phyloP scores from a whole-genome alignment of 2,888 invertebrate genomes.

The Campaea margaritaria region DNA sequence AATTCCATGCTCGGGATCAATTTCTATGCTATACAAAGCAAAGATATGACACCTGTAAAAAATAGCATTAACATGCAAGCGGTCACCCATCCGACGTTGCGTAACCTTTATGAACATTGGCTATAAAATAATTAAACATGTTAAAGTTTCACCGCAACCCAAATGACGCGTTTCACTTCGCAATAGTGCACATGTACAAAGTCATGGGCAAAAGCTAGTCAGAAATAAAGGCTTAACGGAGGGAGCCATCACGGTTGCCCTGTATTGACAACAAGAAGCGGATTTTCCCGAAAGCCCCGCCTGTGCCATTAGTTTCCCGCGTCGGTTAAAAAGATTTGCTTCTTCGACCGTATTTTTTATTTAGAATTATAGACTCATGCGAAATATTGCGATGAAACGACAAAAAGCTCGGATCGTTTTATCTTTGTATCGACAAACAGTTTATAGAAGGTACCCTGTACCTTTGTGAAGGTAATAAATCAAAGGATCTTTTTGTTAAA shows the following conservation, averaged over 20 bases:
- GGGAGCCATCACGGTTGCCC: slow-evolving; percentile 81
- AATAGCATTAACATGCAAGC: too few relatives aligned
- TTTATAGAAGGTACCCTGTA: slow-evolving; percentile 4
- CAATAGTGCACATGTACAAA: too few relatives aligned
- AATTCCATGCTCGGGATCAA: too few relatives aligned
- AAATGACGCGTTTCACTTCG: too few relatives aligned
- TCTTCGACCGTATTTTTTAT: slow-evolving; percentile 73
- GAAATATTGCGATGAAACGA: slow-evolving; percentile 70
- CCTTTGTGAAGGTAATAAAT: slow-evolving; percentile 5
- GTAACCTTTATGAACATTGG: too few relatives aligned
- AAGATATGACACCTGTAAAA: too few relatives aligned
- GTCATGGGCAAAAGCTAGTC: slow-evolving; percentile 11
- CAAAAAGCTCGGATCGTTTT: slow-evolving; percentile 47
- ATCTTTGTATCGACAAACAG: slow-evolving; percentile 37
- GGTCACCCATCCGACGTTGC: too few relatives aligned
- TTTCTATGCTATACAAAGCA: too few relatives aligned
- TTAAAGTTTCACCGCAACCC: too few relatives aligned
- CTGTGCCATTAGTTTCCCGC: slow-evolving; percentile 84
- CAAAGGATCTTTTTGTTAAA: not conserved
- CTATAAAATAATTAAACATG: too few relatives aligned
- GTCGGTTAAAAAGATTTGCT: slow-evolving; percentile 84
- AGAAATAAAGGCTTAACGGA: slow-evolving; percentile 83
- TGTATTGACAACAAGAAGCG: slow-evolving; percentile 85
- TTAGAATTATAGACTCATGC: slow-evolving; percentile 76
- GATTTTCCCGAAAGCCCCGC: slow-evolving; percentile 83